These are phyloP conservation scores for Ivindomyrus marchei DNA, from an alignment of 2,113 vertebrate genomes.

Conservation along the genomic window DNA sequence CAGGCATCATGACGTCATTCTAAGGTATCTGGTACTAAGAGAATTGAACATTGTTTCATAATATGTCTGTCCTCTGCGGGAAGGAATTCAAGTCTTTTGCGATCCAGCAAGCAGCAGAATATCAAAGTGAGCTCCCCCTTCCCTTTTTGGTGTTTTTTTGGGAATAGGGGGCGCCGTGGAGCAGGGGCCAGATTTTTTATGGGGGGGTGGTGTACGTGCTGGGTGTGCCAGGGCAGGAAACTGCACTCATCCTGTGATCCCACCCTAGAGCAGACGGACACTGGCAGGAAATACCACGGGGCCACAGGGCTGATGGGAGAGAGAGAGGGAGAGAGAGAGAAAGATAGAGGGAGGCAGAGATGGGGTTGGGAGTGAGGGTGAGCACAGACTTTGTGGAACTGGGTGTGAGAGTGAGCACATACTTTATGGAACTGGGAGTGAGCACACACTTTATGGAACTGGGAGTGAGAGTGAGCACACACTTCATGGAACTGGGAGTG, in stretches of 20 bases:
- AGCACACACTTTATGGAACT: neutral
- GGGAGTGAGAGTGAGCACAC: neutral
- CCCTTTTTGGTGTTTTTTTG: neutral
- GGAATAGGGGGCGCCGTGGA: neutral
- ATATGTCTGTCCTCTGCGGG: neutral
- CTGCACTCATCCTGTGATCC: slow-evolving; percentile 11
- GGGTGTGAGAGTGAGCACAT: neutral
- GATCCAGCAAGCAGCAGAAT: neutral
- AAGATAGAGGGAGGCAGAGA: neutral
- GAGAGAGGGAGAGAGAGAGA: neutral
- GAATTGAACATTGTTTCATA: neutral
- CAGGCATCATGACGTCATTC: neutral
- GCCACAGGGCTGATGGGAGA: neutral
- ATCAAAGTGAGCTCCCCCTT: neutral
- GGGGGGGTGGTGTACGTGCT: neutral
- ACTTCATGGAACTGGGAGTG: neutral
- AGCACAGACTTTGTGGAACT: neutral
- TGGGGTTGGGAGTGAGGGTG: neutral
- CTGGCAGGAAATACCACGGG: slow-evolving; percentile 17
- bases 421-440: too few relatives aligned
- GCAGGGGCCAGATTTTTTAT: neutral
- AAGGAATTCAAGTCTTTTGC: neutral
- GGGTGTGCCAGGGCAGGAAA: slow-evolving; percentile 14
- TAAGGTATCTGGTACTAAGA: neutral
- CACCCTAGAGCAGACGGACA: neutral